Conservation (phyloP, 92 coral and sea anemone genomes). For the Porites evermanni region DNA sequence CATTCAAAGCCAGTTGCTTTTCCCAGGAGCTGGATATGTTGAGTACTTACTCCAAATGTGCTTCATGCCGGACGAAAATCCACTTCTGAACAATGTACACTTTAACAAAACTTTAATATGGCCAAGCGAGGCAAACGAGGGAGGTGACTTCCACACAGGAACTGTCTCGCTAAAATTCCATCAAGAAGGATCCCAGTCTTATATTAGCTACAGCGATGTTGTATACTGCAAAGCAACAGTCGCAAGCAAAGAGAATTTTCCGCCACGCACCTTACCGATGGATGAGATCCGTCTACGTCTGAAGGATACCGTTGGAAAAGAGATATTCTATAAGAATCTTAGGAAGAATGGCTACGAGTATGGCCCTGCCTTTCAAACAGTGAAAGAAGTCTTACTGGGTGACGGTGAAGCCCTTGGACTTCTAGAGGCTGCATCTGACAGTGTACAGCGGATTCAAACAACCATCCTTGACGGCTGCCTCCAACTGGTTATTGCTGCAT, state of each 20-base stretch:
- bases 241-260: not conserved
- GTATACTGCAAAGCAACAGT: not conserved
- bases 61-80: not conserved
- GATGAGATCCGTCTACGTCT: not conserved
- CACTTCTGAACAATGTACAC: not conserved
- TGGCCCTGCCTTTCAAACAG: constrained; percentile 66
- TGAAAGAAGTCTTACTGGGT: constrained; percentile 51
- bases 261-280: not conserved
- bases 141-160: too few relatives aligned
- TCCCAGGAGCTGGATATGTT: not conserved
- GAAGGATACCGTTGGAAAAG: not conserved
- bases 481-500: constrained; percentile 19
- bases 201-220: not conserved
- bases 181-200: not conserved
- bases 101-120: not conserved
- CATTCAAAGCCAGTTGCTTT: not conserved
- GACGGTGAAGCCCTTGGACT: constrained; percentile 28
- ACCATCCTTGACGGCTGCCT: constrained; percentile 65
- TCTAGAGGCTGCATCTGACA: not conserved
- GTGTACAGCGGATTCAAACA: constrained; percentile 61
- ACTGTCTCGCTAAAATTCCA: not conserved
- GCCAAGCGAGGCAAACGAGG: not conserved
- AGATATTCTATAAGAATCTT: not conserved
- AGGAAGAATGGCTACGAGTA: constrained; percentile 46
- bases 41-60: constrained; percentile 1